A percentile compares a stretch with the other conserved stretches of the same genome.
phyloP scores from a whole-genome alignment of 1,140 invertebrate species.

The Carcinoscorpius rotundicauda region DNA sequence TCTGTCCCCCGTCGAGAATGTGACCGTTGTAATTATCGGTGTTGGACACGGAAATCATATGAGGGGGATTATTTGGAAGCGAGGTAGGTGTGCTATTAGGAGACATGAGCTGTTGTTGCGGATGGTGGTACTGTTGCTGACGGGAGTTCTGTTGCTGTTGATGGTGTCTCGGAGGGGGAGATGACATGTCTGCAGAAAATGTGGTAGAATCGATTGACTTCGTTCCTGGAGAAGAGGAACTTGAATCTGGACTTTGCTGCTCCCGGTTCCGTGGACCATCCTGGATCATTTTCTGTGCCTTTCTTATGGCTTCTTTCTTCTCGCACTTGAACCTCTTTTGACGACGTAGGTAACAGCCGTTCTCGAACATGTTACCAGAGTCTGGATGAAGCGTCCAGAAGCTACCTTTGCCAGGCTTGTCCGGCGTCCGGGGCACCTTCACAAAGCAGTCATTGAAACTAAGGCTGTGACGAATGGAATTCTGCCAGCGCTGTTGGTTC shows the following conservation, averaged over 20 bases:
- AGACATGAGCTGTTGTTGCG: no score
- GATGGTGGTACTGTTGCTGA: slow-evolving; percentile 22
- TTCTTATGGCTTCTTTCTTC: slow-evolving; percentile 74
- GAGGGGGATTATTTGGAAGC: slow-evolving; percentile 27
- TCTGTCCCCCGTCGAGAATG: slow-evolving; percentile 5
- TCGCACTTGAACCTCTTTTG: slow-evolving; percentile 98
- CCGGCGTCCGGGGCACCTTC: slow-evolving; percentile 93
- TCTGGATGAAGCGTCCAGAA: slow-evolving; percentile 99
- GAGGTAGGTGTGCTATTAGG: no score
- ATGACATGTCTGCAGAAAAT: no score
- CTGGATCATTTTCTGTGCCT: slow-evolving; percentile 32
- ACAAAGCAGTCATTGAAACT: slow-evolving; percentile 99
- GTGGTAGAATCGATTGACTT: no score
- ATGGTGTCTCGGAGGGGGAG: no score
- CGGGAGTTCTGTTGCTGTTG: slow-evolving; percentile 20
- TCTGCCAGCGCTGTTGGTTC: slow-evolving; percentile 96
- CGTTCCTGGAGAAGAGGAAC: no score
- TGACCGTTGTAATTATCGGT: slow-evolving; percentile 12
- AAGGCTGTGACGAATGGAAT: slow-evolving; percentile 81
- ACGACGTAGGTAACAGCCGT: slow-evolving; percentile 91
- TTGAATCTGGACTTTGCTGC: no score
- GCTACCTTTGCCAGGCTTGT: slow-evolving; percentile 87
- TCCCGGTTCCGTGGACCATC: no score
- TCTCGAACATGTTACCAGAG: slow-evolving; percentile 99
- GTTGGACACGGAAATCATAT: slow-evolving; percentile 6